Conservation (phyloP, 2,888 invertebrate genomes). For the Macrophya alboannulata region DNA sequence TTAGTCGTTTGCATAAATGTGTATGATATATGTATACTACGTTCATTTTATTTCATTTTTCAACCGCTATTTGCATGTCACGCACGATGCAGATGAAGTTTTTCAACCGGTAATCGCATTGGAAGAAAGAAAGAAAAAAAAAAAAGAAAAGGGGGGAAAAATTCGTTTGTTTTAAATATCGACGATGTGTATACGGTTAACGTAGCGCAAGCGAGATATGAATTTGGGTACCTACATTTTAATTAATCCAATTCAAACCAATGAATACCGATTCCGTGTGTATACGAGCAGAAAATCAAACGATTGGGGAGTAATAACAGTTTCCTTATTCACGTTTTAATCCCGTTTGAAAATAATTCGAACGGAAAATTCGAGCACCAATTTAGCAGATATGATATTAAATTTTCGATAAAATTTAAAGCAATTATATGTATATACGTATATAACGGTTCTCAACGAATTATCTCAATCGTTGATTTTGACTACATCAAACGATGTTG, state of each 20-base stretch:
- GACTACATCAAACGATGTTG: neutral
- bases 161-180: neutral
- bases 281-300: conserved; percentile 20
- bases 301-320: conserved; percentile 31
- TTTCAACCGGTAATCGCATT: neutral
- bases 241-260: conserved; percentile 36
- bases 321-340: conserved; percentile 27
- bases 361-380: neutral
- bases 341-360: conserved; percentile 23
- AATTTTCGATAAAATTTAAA: neutral
- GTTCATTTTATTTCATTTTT: neutral
- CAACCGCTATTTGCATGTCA: neutral
- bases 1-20: neutral
- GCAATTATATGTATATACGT: too few relatives aligned
- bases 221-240: conserved; percentile 23
- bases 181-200: neutral
- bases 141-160: neutral
- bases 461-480: conserved; percentile 3
- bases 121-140: neutral
- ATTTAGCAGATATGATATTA: neutral
- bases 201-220: neutral
- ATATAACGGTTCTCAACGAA: neutral
- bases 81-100: neutral
- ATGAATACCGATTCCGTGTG: conserved; percentile 27
- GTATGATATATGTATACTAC: neutral